These are phyloP conservation scores for Scomber scombrus DNA, from an alignment of 2,113 vertebrate genomes.

Conservation along the genomic window DNA sequence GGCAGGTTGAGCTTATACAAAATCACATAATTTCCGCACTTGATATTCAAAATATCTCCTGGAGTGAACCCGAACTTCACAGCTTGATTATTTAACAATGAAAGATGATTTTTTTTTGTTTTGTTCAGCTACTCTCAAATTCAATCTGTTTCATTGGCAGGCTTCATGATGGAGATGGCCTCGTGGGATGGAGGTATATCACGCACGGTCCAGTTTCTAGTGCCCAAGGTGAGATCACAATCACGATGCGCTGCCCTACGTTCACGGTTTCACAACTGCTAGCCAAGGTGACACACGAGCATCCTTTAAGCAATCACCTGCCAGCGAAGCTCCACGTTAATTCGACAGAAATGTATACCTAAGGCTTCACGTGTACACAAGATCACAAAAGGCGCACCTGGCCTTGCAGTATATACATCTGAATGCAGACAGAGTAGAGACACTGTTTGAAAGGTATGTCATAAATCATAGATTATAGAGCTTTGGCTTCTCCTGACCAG, in stretches of 20 bases:
- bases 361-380: conserved; percentile 14
- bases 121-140: not conserved
- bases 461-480: conserved; percentile 49
- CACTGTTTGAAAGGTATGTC: conserved; percentile 36
- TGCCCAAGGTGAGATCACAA: conserved; percentile 90
- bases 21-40: not conserved
- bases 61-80: no score
- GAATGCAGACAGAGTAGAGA: not conserved
- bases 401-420: conserved; percentile 30
- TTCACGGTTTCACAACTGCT: not conserved
- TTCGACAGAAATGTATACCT: conserved; percentile 21
- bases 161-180: conserved; percentile 99
- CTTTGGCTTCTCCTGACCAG: conserved; percentile 2
- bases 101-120: not conserved
- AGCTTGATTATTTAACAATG: no score
- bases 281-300: not conserved
- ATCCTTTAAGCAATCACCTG: conserved; percentile 14
- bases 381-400: conserved; percentile 62
- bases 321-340: conserved; percentile 13
- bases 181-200: conserved; percentile 98
- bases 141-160: conserved; percentile 75
- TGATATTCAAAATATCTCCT: not conserved
- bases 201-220: conserved; percentile 97
- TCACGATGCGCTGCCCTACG: not conserved
- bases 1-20: not conserved